Conservation (phyloP, 2,888 invertebrate species). For the Urechis unicinctus region DNA sequence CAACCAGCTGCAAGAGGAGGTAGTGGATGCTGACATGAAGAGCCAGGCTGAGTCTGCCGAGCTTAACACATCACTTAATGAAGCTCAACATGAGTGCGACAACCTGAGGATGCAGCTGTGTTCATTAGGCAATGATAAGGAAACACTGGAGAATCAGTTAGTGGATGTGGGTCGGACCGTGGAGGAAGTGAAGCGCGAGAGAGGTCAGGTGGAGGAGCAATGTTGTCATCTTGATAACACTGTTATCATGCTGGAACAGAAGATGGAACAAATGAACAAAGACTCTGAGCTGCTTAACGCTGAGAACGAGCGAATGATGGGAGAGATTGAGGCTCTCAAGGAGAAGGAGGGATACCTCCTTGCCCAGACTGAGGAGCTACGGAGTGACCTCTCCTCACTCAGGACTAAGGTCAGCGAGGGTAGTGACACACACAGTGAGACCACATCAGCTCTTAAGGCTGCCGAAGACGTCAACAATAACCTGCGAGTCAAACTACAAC, state of each 20-base stretch:
- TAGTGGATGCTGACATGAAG: slow-evolving; percentile 6
- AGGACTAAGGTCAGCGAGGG: background rate
- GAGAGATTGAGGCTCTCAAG: slow-evolving; percentile 10
- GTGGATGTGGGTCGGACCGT: slow-evolving; percentile 10
- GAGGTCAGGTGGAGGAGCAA: slow-evolving; percentile 18
- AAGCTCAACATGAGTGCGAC: slow-evolving; percentile 38
- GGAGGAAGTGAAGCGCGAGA: slow-evolving; percentile 17
- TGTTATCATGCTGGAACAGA: slow-evolving; percentile 5
- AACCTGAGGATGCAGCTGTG: slow-evolving; percentile 26
- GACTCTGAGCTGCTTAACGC: background rate
- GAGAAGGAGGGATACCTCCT: slow-evolving; percentile 5
- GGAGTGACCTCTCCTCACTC: too few species aligned
- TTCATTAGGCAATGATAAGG: slow-evolving; percentile 3
- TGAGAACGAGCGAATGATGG: slow-evolving; percentile 8
- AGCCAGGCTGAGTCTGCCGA: slow-evolving; percentile 3
- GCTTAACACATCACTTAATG: slow-evolving; percentile 20
- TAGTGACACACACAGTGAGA: background rate
- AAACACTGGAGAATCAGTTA: slow-evolving; percentile 4
- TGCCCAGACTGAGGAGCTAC: background rate
- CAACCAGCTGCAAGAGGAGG: slow-evolving; percentile 10
- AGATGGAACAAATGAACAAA: background rate
- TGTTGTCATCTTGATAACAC: slow-evolving; percentile 2
- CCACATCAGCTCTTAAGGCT: background rate
- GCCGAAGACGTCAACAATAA: background rate
- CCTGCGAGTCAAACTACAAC: slow-evolving; percentile 2